A percentile compares a stretch with the other conserved stretches of the same genome.
Evolutionary conservation across 53 echinoderm and acorn worm species (phyloP).

Genomic region (Mesocentrotus franciscanus): DNA sequence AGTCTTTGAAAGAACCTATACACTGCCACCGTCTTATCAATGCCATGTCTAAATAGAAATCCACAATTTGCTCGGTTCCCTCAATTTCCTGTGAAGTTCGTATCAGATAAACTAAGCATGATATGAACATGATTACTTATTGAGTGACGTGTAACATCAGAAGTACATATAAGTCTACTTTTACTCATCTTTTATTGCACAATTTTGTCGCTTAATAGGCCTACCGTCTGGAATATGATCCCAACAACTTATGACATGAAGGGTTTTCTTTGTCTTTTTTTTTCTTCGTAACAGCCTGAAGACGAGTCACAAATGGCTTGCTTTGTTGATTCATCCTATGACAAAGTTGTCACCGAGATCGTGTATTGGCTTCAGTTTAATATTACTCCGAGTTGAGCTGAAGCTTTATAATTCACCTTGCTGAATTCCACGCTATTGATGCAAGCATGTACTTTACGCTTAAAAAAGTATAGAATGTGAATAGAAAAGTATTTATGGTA

Average conservation of each 20-base stretch:
- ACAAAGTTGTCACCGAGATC: neutral
- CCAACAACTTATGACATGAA: neutral
- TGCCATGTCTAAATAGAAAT: neutral
- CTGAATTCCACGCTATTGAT: neutral
- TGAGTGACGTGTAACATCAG: neutral
- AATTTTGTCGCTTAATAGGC: no score
- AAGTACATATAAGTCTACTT: neutral
- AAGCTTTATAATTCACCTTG: neutral
- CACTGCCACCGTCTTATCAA: neutral
- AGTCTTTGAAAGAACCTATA: neutral
- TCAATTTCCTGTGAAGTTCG: conserved; percentile 21
- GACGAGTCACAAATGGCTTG: neutral
- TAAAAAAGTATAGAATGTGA: neutral
- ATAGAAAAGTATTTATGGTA: neutral
- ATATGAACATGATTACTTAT: neutral
- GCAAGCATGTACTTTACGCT: neutral
- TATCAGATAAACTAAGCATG: neutral
- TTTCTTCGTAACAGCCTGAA: neutral
- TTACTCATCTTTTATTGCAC: neutral
- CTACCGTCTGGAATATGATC: neutral
- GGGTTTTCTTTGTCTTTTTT: neutral
- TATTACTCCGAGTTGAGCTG: neutral
- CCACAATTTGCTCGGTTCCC: neutral
- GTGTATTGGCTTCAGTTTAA: neutral
- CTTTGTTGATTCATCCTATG: neutral